Base-by-base conservation (phyloP, 2,797 vertebrate genomes). In the Amblyopsis hoosieri region DNA sequence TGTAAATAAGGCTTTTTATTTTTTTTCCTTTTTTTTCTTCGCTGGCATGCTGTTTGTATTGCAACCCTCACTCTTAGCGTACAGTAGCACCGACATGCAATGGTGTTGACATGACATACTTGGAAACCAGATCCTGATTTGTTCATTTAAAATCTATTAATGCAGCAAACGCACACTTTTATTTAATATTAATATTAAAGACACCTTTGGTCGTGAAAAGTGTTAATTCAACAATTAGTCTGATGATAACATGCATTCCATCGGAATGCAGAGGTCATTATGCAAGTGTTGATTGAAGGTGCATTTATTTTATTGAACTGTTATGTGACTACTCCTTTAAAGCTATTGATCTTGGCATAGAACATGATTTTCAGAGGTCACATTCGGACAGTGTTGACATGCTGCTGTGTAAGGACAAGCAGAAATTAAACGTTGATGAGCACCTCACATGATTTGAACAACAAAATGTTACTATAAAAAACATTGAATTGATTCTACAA, bases 341-440 rank as follows among this genome's bases (percentile, higher is more conserved):
- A 3, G 37, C 37, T 42, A 42, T 8, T 42, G 37, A 42, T 9
- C 9, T 42, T 42, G 9, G 37, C 23, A 29, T 42, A 42, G 37
- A 42, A 42, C 37, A 42, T 42, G 37, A 42, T 8, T 9, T 42
- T 42, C 37, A 42, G 37, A 42, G 37, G 37, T 42, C 37, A 2
- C 37, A 42, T 42, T 42, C 9, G 37, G 9, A 9, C 37, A 42
- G 2, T 42, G 37, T 42, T 42, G 7, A 42, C 37, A 42, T 42
- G 37, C 37, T 42, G 37, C 37, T 42, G 37, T 42, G 37, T 42
- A 42, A 42, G 37, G 4, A 42, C 37, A 42, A 42, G 37, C 76
- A 92, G 92, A 93, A 94, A 94, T 94, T 92, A 93, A 95, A 94
- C 95, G 95, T 95, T 93, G 94, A 94, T 95, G 94, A 95, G 95